Evolutionary conservation across 1,140 invertebrate genomes (phyloP), one percentile per base, ranked within the genome.

Genomic region (Nylanderia fulva): DNA sequence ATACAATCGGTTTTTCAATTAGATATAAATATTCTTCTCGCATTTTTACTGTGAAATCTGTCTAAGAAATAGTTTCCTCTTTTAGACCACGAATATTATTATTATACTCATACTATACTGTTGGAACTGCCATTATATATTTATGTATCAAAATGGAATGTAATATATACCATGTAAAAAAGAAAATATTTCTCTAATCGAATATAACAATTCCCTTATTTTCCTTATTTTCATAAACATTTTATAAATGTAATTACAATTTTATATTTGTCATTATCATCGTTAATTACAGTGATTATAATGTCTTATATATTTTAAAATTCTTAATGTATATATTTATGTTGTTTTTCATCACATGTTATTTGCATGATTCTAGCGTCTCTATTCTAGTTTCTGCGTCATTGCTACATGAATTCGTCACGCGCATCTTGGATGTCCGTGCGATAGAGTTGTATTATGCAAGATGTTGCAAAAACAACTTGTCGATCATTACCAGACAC

Each of bases 91-190:
- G 24, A 60, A 42, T 71, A 58, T 29, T 71, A 72, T 39, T 45
- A 15, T 58, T 56, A 68, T 68, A 58, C 13, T 63, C 36, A 63
- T 33, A n/a, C n/a, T n/a, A n/a, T n/a, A n/a, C n/a, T n/a, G 29
- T 18, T 63, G 11, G 60, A 75, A 84, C 15, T 76, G 71, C 71
- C 80, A 84, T 74, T 74, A 61, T 63, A 48, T 48, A 54, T 84
- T 76, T 84, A 63, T 60, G 27, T 75, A 45, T 76, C 18, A 84
- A n/a, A n/a, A 84, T 84, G 36, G 61, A 75, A 48, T 27, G 36
- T 63, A 82, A 76, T 84, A 63, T 76, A 84, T 84, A 69, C 9
- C 18, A 21, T 60, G 18, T 39, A 36, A 29, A 45, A 68, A 15
- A 42, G 21, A 56, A 45, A 8, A 36, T n/a, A 66, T 68, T 15